Evolutionary conservation across 2,888 invertebrate species (phyloP), one percentile per base, ranked within the genome.

Genomic region (Serrognathus titanus): DNA sequence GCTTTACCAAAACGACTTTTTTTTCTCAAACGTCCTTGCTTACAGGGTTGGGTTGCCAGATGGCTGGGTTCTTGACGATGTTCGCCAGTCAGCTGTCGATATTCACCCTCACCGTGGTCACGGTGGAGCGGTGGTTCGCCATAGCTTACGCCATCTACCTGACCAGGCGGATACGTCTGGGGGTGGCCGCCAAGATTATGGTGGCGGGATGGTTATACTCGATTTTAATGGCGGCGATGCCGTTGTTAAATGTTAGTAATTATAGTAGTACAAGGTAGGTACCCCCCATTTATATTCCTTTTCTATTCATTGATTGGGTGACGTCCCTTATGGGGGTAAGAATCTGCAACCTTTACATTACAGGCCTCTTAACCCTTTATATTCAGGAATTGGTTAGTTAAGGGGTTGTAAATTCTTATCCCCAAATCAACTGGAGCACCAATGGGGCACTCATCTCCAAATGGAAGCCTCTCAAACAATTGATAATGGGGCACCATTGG

Each of bases 71-170:
- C 73, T 78, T 95, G 50, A 93, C 93, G 0, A 90, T 94, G 0
- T 92, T 93, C 69, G 89, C 92, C 0, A 89, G 90, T 55, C 92
- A 94, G 71, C 79, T 95, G 46, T 94, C 94, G 13, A 90, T 95
- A 6, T 92, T 90, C 72, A 93, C 94, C 0, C 79, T 96, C 51
- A 90, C 92, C 0, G 84, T 94, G 38, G 89, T 95, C 41, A 94
- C 94, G 0, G 78, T 93, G 54, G 94, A 94, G 75, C 81, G 94
- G 53, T 90, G 90, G 90, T 85, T 89, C 71, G 90, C 92, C 7
- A 92, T 92, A 57, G 89, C 90, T 0, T 87, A 89, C 71, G 92
- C 93, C 1, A 87, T 94, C 67, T 88, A 92, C 71, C 79, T 91
- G 57, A 92, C 93, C 66, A 86, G 89, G 68, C 80, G 94, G 53